Base-by-base conservation (phyloP, 2,888 invertebrate species). In the Stenolophus ochropezus region DNA sequence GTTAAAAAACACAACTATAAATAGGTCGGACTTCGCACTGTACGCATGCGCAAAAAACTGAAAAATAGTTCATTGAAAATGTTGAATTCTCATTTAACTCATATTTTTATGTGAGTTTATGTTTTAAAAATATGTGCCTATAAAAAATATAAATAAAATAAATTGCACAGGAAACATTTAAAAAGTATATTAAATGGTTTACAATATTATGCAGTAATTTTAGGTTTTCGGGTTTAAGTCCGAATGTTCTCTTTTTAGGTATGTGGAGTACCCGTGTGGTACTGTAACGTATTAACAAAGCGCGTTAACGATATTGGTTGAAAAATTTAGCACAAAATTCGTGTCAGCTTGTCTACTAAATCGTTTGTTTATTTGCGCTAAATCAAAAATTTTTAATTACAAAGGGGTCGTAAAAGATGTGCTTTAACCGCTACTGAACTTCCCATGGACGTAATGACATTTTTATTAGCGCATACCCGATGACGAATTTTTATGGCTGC, bases 361-460 rank as follows among this genome's bases (percentile, higher is more conserved):
- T 56, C 18, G 14, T 58, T 25, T 6, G 20, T 56, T 76, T 58
- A 76, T 33, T 76, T 11, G 53, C 76, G n/a, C 33, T 76, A 76
- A 76, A 76, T 76, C 76, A 76, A 6, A 16, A 53, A 18, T 11
- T 58, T 76, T 76, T 76, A 76, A 76, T 76, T 74, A 74, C 65
- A 69, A 69, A 14, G 61, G 61, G 16, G 25, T 16, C 14, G 21
- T 58, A 58, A 61, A 61, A 33, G 21, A 33, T 23, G 23, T 74
- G 6, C 49, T 51, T n/a, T 51, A 73, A n/a, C 11, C 23, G 53
- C 51, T 53, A 74, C 51, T 21, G 53, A 74, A 74, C 16, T 51
- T 74, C 74, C 25, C 25, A 53, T 74, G 53, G 53, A 53, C 53
- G 25, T 27, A 53, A 14, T 74, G 74, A 74, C 74, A 53, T 74